Conservation (phyloP, 2,113 vertebrate genomes). For the Setophaga petechia region DNA sequence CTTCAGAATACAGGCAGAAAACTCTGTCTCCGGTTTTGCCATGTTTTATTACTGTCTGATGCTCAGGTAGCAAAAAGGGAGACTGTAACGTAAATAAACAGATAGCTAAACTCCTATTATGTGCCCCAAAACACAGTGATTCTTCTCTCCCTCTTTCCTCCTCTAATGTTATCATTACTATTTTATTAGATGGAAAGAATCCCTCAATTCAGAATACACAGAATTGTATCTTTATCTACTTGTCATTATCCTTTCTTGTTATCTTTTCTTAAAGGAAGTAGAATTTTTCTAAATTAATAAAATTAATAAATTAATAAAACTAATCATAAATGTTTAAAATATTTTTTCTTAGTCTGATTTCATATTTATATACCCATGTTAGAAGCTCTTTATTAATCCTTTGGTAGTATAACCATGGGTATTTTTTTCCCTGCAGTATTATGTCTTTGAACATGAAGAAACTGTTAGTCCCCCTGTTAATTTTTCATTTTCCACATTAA, state of each 20-base stretch:
- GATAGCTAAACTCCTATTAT: neutral
- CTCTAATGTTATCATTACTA: neutral
- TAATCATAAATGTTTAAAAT: neutral
- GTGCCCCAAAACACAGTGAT: neutral
- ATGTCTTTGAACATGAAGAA: conserved; percentile 12
- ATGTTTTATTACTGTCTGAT: neutral
- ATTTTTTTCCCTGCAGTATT: neutral
- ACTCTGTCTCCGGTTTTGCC: neutral
- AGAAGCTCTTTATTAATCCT: neutral
- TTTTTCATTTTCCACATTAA: conserved; percentile 42
- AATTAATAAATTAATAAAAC: neutral
- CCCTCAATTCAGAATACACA: neutral
- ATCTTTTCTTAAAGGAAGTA: neutral
- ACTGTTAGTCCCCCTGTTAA: neutral
- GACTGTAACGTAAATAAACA: neutral
- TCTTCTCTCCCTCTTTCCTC: neutral
- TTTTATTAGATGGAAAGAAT: neutral
- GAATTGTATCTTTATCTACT: neutral
- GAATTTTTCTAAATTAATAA: neutral
- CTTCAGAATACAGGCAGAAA: neutral
- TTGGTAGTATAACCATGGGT: neutral
- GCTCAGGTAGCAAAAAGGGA: neutral
- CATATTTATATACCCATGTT: neutral
- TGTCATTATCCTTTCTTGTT: neutral
- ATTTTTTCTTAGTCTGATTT: neutral